Evolutionary conservation across 64 coral and sea anemone genomes (phyloP), one percentile per base, ranked within the genome.

Genomic region (Stylophora pistillata): DNA sequence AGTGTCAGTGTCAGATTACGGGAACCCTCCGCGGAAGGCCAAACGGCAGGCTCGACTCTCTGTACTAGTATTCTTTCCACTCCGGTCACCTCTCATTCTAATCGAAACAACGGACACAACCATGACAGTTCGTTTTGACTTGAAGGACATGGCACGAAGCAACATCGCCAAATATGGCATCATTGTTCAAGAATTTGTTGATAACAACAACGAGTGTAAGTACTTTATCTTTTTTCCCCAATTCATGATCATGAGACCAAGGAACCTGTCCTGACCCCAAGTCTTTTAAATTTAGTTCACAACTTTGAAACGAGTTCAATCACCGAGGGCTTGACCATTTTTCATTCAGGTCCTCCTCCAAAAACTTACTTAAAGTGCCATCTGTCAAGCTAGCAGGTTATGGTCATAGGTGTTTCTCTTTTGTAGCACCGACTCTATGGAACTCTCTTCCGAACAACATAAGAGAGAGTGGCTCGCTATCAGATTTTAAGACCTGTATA

Each of bases 111-210:
- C 56, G 52, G 81, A 76, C 16, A 53, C 86, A 9, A 93, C 79
- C 31, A 93, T 96, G 57, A 96, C 27, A 47, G 27, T 96, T 41
- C 87, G 86, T 9, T 93, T 93, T 70, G 86, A 86, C 66, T 58
- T 96, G 58, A 90, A 82, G 25, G 74, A 96, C 26, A 9, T 93
- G 81, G 94, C 92, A 33, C 56, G 53, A 13, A 93, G 60, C 31
- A 96, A 96, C 32, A 85, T 96, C 25, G 88, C 74, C 11, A 86
- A 81, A 58, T 96, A 92, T 82, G 94, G 87, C 76, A 85, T 96
- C 21, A 90, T 96, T 17, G 94, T 96, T 18, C 94, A 96, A 63
- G 91, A 96, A 70, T 93, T 90, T 60, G 21, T 34, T 14, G 81
- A 64, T 55, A 72, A 47, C 14, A 41, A 87, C 25, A 58, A 72